phyloP scores from a whole-genome alignment of 2,113 vertebrate genomes.

The Indicator maculatus region DNA sequence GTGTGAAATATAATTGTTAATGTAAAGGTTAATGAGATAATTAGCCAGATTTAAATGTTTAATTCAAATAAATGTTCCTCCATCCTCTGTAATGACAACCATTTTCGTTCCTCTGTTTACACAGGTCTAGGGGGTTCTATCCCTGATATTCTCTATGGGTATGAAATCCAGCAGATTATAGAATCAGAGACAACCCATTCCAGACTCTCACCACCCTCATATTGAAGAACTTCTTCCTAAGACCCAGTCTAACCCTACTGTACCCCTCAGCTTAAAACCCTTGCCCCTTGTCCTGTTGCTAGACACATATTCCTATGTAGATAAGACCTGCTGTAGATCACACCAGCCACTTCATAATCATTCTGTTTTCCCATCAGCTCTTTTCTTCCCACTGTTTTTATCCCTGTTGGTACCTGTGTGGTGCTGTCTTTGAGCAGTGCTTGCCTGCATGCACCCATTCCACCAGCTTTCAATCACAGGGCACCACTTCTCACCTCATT shows the following conservation, averaged over 20 bases:
- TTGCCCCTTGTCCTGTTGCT: too few relatives aligned
- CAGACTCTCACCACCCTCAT: too few relatives aligned
- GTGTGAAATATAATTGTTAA: conserved; percentile 73
- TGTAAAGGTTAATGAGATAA: conserved; percentile 78
- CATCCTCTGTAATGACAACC: conserved; percentile 27
- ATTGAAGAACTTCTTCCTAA: too few relatives aligned
- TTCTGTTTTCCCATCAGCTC: neutral
- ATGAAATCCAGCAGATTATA: neutral
- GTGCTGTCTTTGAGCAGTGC: neutral
- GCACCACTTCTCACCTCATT: neutral
- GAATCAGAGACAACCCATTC: too few relatives aligned
- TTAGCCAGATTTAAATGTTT: conserved; percentile 73
- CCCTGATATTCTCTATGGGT: neutral
- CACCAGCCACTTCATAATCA: neutral
- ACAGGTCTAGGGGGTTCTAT: neutral
- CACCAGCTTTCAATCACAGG: neutral
- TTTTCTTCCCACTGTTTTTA: neutral
- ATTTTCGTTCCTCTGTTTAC: conserved; percentile 46
- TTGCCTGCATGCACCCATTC: neutral
- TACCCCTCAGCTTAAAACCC: too few relatives aligned
- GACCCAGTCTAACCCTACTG: too few relatives aligned
- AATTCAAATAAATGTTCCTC: conserved; percentile 69
- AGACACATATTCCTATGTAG: accelerated
- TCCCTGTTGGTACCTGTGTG: neutral
- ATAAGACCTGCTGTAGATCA: neutral